phyloP scores from a whole-genome alignment of 1,140 invertebrate genomes.

The Druon quercuslanigerum region DNA sequence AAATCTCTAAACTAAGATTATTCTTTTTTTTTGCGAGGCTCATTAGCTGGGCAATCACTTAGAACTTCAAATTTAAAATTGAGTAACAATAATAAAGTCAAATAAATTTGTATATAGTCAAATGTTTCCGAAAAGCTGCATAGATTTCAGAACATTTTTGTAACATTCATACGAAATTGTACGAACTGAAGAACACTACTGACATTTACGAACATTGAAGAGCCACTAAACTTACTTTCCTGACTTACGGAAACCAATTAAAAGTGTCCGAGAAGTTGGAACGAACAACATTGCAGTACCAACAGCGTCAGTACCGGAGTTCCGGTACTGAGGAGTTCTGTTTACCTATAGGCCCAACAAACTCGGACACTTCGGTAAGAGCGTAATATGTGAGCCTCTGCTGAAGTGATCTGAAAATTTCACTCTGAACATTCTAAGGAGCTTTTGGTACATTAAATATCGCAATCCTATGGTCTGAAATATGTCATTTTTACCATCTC shows the following conservation, averaged over 20 bases:
- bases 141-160: neutral
- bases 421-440: slow-evolving; percentile 9
- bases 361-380: slow-evolving; percentile 24
- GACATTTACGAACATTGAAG: slow-evolving; percentile 33
- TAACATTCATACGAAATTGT: slow-evolving; percentile 9
- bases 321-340: neutral
- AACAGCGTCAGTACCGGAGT: neutral
- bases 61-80: neutral
- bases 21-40: neutral
- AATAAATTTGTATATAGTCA: neutral
- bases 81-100: neutral
- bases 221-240: slow-evolving; percentile 15
- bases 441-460: neutral
- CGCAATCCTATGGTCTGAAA: too few species aligned
- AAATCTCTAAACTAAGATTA: too few species aligned
- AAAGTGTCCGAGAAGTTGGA: slow-evolving; percentile 36
- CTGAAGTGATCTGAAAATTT: slow-evolving; percentile 15
- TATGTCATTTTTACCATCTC: too few species aligned
- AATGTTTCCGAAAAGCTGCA: neutral
- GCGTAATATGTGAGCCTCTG: slow-evolving; percentile 15
- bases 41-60: neutral
- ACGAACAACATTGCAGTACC: slow-evolving; percentile 30
- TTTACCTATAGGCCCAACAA: slow-evolving; percentile 3
- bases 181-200: slow-evolving; percentile 19
- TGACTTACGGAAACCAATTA: slow-evolving; percentile 38